phyloP scores from a whole-genome alignment of 2,113 vertebrate species.

The Pao palembangensis region DNA sequence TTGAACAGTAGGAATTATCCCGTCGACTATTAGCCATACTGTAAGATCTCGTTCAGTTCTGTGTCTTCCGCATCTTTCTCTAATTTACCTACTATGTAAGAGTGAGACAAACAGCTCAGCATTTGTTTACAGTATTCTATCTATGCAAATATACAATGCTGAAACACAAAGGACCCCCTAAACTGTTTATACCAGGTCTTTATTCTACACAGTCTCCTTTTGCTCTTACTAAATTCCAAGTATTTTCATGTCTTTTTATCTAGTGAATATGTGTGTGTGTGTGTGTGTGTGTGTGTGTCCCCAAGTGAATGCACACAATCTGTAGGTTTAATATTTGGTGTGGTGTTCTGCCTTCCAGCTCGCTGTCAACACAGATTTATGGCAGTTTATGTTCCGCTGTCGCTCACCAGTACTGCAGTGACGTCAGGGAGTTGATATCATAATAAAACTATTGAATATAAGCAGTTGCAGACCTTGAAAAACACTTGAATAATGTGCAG shows the following conservation, averaged over 20 bases:
- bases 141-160: background rate
- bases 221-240: too few species aligned
- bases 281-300: too few species aligned
- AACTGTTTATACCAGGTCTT: background rate
- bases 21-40: constrained; percentile 40
- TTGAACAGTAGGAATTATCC: constrained; percentile 35
- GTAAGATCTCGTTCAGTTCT: constrained; percentile 11
- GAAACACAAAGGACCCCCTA: background rate
- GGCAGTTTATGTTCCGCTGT: background rate
- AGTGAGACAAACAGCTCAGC: too few species aligned
- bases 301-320: too few species aligned
- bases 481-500: too few species aligned
- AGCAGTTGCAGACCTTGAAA: background rate
- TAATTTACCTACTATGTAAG: too few species aligned
- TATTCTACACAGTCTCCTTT: too few species aligned
- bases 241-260: too few species aligned
- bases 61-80: constrained; percentile 1
- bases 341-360: constrained; percentile 26
- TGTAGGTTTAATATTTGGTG: background rate
- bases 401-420: background rate
- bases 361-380: background rate
- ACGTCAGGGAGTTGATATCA: background rate
- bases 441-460: background rate
- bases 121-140: too few species aligned
- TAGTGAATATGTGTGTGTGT: too few species aligned